These are phyloP conservation scores for Acanthopleura granulata DNA, from an alignment of 2,888 invertebrate genomes.

Conservation along the genomic window DNA sequence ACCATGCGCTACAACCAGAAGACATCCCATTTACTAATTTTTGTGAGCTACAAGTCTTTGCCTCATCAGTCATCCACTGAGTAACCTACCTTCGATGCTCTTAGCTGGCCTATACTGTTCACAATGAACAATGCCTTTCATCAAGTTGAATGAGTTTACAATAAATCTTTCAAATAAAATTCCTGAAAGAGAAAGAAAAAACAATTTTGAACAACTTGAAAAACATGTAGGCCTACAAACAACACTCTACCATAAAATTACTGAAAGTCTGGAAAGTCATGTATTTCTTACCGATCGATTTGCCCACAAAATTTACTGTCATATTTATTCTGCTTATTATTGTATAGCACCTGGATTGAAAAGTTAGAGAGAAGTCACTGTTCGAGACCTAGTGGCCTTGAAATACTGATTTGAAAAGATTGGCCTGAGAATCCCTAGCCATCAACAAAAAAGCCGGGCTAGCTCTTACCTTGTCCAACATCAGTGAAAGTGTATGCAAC, in stretches of 20 bases:
- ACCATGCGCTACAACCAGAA: no score
- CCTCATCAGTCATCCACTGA: no score
- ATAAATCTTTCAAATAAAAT: constrained; percentile 86
- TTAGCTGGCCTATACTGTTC: constrained; percentile 81
- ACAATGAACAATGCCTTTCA: constrained; percentile 86
- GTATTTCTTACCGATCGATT: neutral
- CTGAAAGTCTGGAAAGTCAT: neutral
- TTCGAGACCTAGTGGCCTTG: no score
- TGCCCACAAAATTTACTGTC: neutral
- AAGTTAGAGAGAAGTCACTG: no score
- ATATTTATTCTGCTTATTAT: no score
- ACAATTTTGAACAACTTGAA: neutral
- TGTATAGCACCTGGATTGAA: no score
- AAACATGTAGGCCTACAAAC: no score
- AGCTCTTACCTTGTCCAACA: constrained; percentile 73
- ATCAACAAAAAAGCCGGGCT: no score
- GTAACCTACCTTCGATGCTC: constrained; percentile 72
- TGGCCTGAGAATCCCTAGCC: no score
- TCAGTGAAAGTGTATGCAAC: constrained; percentile 90
- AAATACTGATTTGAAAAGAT: no score
- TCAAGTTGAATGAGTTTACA: constrained; percentile 90
- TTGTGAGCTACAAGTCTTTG: no score
- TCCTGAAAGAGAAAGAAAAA: constrained; percentile 61
- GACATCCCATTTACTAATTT: no score
- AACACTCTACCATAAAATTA: neutral